A percentile compares a stretch with the other conserved stretches of the same genome.
These are phyloP conservation scores for Drosophila borealis DNA, from an alignment of 2,888 invertebrate genomes.

Conservation along the genomic window DNA sequence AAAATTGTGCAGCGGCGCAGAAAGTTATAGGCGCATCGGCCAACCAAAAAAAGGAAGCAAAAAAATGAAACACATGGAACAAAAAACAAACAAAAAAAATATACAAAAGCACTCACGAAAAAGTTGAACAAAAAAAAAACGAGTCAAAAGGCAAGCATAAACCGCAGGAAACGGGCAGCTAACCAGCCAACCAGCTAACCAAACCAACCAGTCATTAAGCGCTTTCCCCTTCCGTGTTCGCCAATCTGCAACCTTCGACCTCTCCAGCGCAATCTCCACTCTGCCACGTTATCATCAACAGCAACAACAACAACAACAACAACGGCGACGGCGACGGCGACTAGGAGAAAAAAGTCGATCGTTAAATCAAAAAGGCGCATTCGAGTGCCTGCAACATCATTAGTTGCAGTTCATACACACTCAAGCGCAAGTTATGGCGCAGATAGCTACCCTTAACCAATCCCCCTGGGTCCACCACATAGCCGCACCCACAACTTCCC, in stretches of 20 bases:
- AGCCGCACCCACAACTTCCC: background rate
- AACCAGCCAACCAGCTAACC: slow-evolving; percentile 59
- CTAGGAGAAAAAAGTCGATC: slow-evolving; percentile 64
- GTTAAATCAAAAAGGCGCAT: slow-evolving; percentile 80
- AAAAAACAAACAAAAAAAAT: slow-evolving; percentile 9
- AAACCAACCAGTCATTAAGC: slow-evolving; percentile 72
- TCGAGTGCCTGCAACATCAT: slow-evolving; percentile 81
- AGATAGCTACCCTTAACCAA: slow-evolving; percentile 49
- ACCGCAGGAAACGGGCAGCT: slow-evolving; percentile 65
- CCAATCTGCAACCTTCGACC: slow-evolving; percentile 13
- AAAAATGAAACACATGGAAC: background rate
- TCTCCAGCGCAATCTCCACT: slow-evolving; percentile 7
- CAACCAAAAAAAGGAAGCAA: slow-evolving; percentile 6
- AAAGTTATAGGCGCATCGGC: slow-evolving; percentile 61
- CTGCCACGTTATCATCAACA: slow-evolving; percentile 35
- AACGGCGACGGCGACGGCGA: slow-evolving; percentile 2
- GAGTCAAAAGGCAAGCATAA: slow-evolving; percentile 63
- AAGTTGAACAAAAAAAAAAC: slow-evolving; percentile 9
- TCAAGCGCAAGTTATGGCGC: slow-evolving; percentile 76
- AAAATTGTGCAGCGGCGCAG: slow-evolving; percentile 49
- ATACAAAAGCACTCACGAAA: slow-evolving; percentile 5
- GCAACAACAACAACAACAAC: slow-evolving; percentile 14
- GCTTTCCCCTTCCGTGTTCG: background rate
- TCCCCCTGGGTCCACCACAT: background rate
- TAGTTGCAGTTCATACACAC: slow-evolving; percentile 82